Percentiles rank a stretch among this genome's conserved stretches.
Evolutionary conservation across 2,888 invertebrate genomes (phyloP).

Genomic region (Anorthoa munda): DNA sequence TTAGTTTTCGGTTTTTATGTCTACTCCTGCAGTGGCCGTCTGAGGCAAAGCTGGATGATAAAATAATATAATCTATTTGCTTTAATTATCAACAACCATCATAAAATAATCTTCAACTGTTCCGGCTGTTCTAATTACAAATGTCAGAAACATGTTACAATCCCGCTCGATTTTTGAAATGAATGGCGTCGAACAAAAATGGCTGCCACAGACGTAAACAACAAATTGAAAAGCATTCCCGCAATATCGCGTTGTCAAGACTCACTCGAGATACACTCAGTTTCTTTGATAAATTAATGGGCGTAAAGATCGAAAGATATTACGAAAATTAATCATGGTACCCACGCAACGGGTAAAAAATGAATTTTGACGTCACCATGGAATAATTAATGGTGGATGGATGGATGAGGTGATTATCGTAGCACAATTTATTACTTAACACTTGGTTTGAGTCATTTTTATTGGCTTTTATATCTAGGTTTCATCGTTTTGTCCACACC

Average conservation of each 20-base stretch:
- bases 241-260: slow-evolving; percentile 52
- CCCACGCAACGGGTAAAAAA: slow-evolving; percentile 64
- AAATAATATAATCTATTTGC: no score
- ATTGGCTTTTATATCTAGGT: slow-evolving; percentile 11
- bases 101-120: slow-evolving; percentile 22
- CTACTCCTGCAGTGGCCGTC: no score
- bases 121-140: slow-evolving; percentile 36
- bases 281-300: slow-evolving; percentile 69
- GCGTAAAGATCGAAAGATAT: slow-evolving; percentile 66
- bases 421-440: slow-evolving; percentile 34
- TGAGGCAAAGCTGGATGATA: no score
- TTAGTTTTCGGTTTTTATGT: no score
- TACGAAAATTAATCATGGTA: slow-evolving; percentile 67
- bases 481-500: not conserved
- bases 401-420: slow-evolving; percentile 43
- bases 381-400: slow-evolving; percentile 48
- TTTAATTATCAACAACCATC: no score
- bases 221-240: slow-evolving; percentile 52
- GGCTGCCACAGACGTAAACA: slow-evolving; percentile 40
- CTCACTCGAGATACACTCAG: slow-evolving; percentile 54
- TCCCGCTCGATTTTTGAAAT: slow-evolving; percentile 50
- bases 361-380: slow-evolving; percentile 61
- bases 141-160: slow-evolving; percentile 49
- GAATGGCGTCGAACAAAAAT: slow-evolving; percentile 39
- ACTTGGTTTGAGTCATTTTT: slow-evolving; percentile 4